Percentiles rank a stretch among this genome's conserved stretches.
Evolutionary conservation across 2,113 vertebrate genomes (phyloP).

Genomic region (Lethenteron reissneri): DNA sequence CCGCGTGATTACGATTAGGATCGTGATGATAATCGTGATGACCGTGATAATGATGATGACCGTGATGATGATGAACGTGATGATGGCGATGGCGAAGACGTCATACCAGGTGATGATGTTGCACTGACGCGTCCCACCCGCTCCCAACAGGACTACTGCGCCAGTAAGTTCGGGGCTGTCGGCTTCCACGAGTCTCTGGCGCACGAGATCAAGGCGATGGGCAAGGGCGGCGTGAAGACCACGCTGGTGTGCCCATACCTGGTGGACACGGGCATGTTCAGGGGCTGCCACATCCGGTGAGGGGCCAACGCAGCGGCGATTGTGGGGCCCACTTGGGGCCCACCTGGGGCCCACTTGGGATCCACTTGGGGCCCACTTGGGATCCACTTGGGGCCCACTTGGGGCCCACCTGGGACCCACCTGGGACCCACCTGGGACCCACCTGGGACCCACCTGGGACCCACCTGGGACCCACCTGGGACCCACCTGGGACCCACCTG

Average conservation of each 20-base stretch:
- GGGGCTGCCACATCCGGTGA: slow-evolving; percentile 21
- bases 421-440: no score
- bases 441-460: no score
- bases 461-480: not conserved
- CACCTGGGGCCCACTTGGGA: no score
- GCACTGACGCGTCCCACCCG: no score
- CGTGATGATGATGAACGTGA: not conserved
- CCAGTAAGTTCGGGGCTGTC: slow-evolving; percentile 27
- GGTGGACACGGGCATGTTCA: slow-evolving; percentile 23
- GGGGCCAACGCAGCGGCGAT: not conserved
- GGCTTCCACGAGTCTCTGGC: slow-evolving; percentile 27
- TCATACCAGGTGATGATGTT: no score
- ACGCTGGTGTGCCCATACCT: slow-evolving; percentile 27
- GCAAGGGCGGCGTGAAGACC: slow-evolving; percentile 17
- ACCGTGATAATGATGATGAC: slow-evolving; percentile 2
- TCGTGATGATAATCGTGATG: not conserved
- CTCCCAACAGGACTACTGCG: slow-evolving; percentile 23
- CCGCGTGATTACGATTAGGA: not conserved
- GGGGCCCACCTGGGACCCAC: no score
- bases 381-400: not conserved
- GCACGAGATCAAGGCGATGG: slow-evolving; percentile 22
- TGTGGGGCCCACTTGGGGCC: not conserved
- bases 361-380: no score
- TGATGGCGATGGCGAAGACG: no score
- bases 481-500: no score